Evolutionary conservation across 2,113 vertebrate genomes (phyloP).

Genomic region (Corythornis madagascariensis): DNA sequence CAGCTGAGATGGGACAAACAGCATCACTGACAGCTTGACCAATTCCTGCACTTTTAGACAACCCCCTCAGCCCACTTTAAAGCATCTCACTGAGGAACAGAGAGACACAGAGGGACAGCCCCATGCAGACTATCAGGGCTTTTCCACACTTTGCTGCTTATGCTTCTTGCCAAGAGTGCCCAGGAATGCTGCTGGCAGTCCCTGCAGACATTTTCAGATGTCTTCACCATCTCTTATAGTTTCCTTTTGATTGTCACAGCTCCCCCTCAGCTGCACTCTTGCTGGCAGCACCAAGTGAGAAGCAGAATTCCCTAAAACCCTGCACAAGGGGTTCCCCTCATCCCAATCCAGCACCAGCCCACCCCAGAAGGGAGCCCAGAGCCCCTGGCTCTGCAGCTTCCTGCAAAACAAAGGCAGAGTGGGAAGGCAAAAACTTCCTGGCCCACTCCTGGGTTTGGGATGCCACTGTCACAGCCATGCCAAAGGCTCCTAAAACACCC

Average conservation of each 20-base stretch:
- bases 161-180: not conserved
- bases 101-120: not conserved
- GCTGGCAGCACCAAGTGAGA: not conserved
- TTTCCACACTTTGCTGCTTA: not conserved
- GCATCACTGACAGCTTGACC: rapidly evolving
- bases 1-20: not conserved
- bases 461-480: not conserved
- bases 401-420: not conserved
- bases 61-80: not conserved
- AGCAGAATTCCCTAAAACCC: not conserved
- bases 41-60: not conserved
- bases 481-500: not conserved
- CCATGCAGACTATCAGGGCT: not conserved
- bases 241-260: not conserved
- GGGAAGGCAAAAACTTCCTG: not conserved
- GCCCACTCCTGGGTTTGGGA: not conserved
- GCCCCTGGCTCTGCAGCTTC: not conserved
- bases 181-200: not conserved
- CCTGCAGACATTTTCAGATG: not conserved
- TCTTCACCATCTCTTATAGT: not conserved
- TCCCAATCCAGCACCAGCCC: rapidly evolving
- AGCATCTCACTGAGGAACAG: not conserved
- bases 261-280: not conserved
- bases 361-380: not conserved
- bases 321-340: not conserved